phyloP scores from a whole-genome alignment of 1,140 invertebrate genomes.

The Maconellicoccus hirsutus region DNA sequence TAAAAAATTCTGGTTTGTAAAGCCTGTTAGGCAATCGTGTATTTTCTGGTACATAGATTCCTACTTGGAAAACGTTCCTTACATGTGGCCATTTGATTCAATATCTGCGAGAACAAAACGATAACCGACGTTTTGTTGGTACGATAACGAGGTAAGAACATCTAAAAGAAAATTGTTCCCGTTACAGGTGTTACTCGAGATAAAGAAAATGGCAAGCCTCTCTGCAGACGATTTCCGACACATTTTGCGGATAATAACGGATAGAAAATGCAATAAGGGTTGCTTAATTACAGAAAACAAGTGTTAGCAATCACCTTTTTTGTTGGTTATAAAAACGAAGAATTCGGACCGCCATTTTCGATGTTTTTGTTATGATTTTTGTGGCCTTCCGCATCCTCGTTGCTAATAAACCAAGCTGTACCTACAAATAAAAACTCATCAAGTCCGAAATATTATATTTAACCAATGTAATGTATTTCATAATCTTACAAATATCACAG shows the following conservation, averaged over 20 bases:
- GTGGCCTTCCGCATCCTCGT: not conserved
- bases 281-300: conserved; percentile 19
- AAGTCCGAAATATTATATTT: too few relatives aligned
- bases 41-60: too few relatives aligned
- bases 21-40: too few relatives aligned
- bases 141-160: conserved; percentile 18
- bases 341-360: not conserved
- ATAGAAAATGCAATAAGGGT: not conserved
- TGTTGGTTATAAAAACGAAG: conserved; percentile 14
- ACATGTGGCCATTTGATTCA: not conserved
- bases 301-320: conserved; percentile 16
- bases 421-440: not conserved
- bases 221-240: not conserved
- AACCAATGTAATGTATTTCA: too few relatives aligned
- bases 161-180: conserved; percentile 12
- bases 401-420: not conserved
- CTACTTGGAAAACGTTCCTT: too few relatives aligned
- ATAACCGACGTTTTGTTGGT: not conserved
- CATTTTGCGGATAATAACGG: conserved; percentile 20
- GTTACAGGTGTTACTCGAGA: conserved; percentile 11
- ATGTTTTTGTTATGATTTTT: not conserved
- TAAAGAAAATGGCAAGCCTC: not conserved
- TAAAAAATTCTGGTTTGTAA: too few relatives aligned
- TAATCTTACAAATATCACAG: too few relatives aligned
- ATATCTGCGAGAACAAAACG: not conserved